These are phyloP conservation scores for Glareola pratincola DNA, from an alignment of 2,113 vertebrate species.

Conservation along the genomic window DNA sequence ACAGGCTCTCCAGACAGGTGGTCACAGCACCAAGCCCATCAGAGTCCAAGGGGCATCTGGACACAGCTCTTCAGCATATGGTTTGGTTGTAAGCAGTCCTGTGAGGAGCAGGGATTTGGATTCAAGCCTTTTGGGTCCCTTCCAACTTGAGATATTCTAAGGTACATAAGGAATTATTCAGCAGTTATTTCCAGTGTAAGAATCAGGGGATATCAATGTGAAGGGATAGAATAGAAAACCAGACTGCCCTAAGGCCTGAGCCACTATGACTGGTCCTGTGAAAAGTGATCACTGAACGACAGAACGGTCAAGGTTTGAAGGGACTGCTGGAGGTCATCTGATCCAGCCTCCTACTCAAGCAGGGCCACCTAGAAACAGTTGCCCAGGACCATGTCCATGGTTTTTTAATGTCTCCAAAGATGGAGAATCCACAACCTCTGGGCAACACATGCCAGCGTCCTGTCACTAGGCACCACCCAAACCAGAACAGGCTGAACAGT, in stretches of 20 bases:
- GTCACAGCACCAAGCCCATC: not conserved
- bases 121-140: not conserved
- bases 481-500: not conserved
- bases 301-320: not conserved
- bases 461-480: not conserved
- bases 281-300: not conserved
- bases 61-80: not conserved
- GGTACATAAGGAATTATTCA: not conserved
- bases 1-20: not conserved
- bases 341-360: not conserved
- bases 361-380: not conserved
- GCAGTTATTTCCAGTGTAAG: not conserved
- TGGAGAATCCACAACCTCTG: not conserved
- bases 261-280: not conserved
- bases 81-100: not conserved
- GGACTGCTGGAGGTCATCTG: not conserved
- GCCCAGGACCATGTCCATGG: too few relatives aligned
- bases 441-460: not conserved
- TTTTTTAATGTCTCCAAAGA: not conserved
- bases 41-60: not conserved
- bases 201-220: not conserved
- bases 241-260: not conserved
- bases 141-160: not conserved
- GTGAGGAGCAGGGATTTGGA: not conserved
- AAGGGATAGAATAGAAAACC: not conserved